These are phyloP conservation scores for Nylanderia fulva DNA, from an alignment of 1,140 invertebrate species.

Conservation along the genomic window DNA sequence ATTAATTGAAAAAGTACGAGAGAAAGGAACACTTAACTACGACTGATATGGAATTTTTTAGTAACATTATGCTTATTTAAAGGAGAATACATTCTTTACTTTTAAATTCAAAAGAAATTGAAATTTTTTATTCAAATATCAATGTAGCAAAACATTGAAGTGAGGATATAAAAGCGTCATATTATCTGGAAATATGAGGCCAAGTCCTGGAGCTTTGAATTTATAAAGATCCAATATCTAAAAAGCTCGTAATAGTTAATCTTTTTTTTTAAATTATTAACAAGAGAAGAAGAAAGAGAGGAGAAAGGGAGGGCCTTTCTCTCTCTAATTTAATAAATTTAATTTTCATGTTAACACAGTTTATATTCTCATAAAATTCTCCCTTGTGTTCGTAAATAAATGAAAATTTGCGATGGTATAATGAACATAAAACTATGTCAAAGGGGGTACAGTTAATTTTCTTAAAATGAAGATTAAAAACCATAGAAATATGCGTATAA, in stretches of 20 bases:
- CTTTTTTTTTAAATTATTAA: not conserved
- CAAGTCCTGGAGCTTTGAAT: slow-evolving; percentile 1
- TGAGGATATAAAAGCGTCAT: not conserved
- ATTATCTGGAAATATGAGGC: not conserved
- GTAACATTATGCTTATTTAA: not conserved
- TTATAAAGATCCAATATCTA: not conserved
- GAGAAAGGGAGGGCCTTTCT: not conserved
- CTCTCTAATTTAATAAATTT: not conserved
- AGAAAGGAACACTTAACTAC: not conserved
- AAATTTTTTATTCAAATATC: not conserved
- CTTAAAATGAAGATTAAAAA: not conserved
- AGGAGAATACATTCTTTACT: not conserved
- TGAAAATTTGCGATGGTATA: not conserved
- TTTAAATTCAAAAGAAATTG: not conserved
- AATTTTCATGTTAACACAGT: not conserved
- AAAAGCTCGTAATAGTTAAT: not conserved
- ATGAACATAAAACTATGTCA: not conserved
- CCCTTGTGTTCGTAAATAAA: not conserved
- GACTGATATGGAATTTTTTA: not conserved
- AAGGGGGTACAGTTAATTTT: not conserved
- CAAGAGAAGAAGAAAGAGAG: not conserved
- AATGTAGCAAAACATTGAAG: not conserved
- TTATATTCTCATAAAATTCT: not conserved
- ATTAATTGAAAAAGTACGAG: not conserved
- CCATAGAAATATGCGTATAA: not conserved